Evolutionary conservation across 2,113 vertebrate genomes (phyloP).

Genomic region (Girardinichthys multiradiatus): DNA sequence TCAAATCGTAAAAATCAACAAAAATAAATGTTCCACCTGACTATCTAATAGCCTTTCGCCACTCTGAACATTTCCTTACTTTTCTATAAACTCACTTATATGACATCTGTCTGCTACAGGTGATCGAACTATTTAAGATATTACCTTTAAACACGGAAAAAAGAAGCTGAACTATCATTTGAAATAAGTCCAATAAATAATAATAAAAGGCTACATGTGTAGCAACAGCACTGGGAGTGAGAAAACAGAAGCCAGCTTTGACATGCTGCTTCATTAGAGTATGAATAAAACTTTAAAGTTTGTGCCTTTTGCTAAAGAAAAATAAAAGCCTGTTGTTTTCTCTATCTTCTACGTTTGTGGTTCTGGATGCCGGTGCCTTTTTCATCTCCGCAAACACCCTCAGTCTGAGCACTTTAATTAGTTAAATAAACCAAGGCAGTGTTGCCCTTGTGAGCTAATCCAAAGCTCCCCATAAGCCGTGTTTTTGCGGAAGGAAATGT

Average conservation of each 20-base stretch:
- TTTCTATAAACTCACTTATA: too few species aligned
- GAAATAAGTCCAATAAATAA: too few species aligned
- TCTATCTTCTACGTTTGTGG: not conserved
- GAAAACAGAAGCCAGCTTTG: not conserved
- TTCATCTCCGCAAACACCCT: conserved; percentile 39
- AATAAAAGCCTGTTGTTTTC: conserved; percentile 26
- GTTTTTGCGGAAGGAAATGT: conserved; percentile 65
- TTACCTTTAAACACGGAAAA: too few species aligned
- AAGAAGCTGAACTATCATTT: too few species aligned
- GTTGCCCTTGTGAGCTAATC: conserved; percentile 54
- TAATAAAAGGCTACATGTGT: not conserved
- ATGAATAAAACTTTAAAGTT: conserved; percentile 2
- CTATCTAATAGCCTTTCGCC: too few species aligned
- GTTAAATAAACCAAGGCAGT: conserved; percentile 69
- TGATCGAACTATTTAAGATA: too few species aligned
- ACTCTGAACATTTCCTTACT: too few species aligned
- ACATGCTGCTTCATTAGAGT: not conserved
- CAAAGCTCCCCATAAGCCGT: conserved; percentile 49
- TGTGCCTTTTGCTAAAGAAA: not conserved
- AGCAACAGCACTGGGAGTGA: not conserved
- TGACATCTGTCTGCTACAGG: too few species aligned
- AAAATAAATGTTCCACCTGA: too few species aligned
- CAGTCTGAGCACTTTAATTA: conserved; percentile 69
- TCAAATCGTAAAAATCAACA: too few species aligned
- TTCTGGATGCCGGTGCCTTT: conserved; percentile 29